Conservation (phyloP, 2,797 vertebrate species). For the Acipenser oxyrinchus region DNA sequence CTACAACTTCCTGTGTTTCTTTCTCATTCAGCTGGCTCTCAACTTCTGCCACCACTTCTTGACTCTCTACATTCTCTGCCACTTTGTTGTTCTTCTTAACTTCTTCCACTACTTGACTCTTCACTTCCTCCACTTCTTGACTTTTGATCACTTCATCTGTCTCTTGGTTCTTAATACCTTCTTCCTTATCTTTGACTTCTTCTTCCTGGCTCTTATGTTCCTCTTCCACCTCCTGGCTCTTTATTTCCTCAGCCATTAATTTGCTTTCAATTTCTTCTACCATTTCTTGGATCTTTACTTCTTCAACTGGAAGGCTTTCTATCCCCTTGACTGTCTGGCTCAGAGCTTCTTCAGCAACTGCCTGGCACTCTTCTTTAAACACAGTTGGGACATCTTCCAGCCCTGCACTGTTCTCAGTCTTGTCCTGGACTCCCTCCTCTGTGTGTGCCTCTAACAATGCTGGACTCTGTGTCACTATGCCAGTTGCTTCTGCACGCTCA, state of each 20-base stretch:
- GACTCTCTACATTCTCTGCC: constrained; percentile 25
- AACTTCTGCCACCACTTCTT: background rate
- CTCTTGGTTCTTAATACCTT: too few species aligned
- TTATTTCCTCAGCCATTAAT: constrained; percentile 17
- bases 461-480: too few species aligned
- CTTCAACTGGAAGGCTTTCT: constrained; percentile 30
- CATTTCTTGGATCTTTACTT: constrained; percentile 22
- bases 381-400: constrained; percentile 5
- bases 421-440: constrained; percentile 16
- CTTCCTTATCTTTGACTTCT: constrained; percentile 18
- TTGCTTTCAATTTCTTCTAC: constrained; percentile 18
- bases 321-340: constrained; percentile 36
- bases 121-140: constrained; percentile 40
- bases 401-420: background rate
- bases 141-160: constrained; percentile 18
- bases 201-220: constrained; percentile 28
- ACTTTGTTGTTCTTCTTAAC: constrained; percentile 34
- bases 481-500: too few species aligned
- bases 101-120: constrained; percentile 33
- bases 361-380: background rate
- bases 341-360: constrained; percentile 28
- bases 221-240: constrained; percentile 24
- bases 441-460: background rate
- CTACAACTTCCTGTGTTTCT: background rate
- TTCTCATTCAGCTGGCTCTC: background rate